Conservation (phyloP, 2,797 vertebrate species). For the Liasis olivaceus region DNA sequence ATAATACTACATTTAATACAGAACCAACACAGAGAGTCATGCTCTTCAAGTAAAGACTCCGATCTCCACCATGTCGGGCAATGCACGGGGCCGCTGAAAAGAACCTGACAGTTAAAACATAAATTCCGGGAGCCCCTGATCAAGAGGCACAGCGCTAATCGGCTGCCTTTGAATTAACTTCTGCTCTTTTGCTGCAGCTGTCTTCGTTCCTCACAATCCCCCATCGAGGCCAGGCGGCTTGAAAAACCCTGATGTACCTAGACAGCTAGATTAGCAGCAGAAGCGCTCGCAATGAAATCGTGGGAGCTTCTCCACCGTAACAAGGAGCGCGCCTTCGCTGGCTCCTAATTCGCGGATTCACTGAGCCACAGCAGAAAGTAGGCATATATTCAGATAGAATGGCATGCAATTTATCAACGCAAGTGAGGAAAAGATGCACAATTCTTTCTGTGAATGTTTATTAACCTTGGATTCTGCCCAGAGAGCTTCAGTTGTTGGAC, state of each 20-base stretch:
- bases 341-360: background rate
- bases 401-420: background rate
- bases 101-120: background rate
- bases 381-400: background rate
- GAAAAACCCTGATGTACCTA: too few species aligned
- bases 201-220: too few species aligned
- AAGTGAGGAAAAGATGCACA: background rate
- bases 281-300: conserved; percentile 50
- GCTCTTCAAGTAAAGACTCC: conserved; percentile 27
- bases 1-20: conserved; percentile 38
- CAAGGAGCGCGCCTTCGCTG: background rate
- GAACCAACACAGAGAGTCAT: background rate
- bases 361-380: background rate
- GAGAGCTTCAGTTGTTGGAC: too few species aligned
- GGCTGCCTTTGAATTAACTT: too few species aligned
- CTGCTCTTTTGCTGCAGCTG: too few species aligned
- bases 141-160: too few species aligned
- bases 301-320: background rate
- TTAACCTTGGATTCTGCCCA: too few species aligned
- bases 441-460: too few species aligned
- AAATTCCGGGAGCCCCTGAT: too few species aligned
- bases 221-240: too few species aligned
- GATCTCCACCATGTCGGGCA: conserved; percentile 39
- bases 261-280: conserved; percentile 47
- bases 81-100: conserved; percentile 51